These are phyloP conservation scores for Bibio marci DNA, from an alignment of 2,888 invertebrate genomes.

Conservation along the genomic window DNA sequence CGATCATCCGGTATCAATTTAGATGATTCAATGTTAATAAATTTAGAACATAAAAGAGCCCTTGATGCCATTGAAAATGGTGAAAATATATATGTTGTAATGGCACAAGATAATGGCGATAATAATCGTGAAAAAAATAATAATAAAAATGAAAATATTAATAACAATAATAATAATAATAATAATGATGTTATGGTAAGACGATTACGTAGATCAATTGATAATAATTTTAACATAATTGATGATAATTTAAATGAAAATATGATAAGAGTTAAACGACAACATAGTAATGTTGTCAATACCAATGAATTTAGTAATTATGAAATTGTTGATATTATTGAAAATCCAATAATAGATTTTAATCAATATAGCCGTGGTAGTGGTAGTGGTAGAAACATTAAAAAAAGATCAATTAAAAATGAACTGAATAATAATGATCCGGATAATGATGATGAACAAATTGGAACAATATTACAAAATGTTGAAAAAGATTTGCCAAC, in stretches of 20 bases:
- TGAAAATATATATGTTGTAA: slow-evolving; percentile 1
- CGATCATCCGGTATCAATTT: slow-evolving; percentile 13
- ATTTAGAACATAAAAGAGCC: slow-evolving; percentile 39
- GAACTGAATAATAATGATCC: slow-evolving; percentile 9
- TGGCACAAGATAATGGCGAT: background rate
- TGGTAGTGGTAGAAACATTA: slow-evolving; percentile 9
- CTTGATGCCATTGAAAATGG: slow-evolving; percentile 21
- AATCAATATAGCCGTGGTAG: slow-evolving; percentile 14
- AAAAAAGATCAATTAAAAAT: slow-evolving; percentile 13
- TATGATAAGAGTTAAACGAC: background rate
- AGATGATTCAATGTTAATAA: slow-evolving; percentile 23
- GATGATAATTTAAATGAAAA: slow-evolving; percentile 3
- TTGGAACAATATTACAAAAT: slow-evolving; percentile 21
- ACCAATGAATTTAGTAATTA: background rate
- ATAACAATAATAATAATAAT: too few species aligned
- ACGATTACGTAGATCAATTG: slow-evolving; percentile 3
- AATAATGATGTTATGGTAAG: background rate
- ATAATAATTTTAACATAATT: slow-evolving; percentile 9
- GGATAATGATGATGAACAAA: slow-evolving; percentile 23
- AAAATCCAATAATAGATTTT: background rate
- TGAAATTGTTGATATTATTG: slow-evolving; percentile 5
- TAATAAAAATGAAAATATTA: background rate
- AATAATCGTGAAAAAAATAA: background rate
- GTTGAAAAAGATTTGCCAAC: slow-evolving; percentile 14
- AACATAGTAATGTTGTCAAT: too few species aligned